A percentile compares a stretch with the other conserved stretches of the same genome.
Conservation (phyloP, 2,888 invertebrate genomes). For the Gandaritis pyraliata region DNA sequence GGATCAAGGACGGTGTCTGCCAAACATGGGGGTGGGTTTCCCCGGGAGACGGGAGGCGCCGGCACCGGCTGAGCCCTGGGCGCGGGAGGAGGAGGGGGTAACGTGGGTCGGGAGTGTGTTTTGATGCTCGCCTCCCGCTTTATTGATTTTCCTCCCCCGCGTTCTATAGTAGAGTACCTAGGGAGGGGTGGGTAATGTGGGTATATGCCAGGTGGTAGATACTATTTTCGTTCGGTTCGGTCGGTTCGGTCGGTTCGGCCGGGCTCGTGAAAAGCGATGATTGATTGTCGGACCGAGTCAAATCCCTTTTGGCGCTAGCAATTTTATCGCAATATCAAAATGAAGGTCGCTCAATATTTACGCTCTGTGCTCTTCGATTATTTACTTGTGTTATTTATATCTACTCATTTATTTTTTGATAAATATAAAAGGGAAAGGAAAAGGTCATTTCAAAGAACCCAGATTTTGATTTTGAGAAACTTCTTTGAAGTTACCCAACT, state of each 20-base stretch:
- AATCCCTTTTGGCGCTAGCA: conserved; percentile 55
- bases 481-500: too few species aligned
- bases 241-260: conserved; percentile 64
- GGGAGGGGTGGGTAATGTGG: conserved; percentile 37
- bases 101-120: conserved; percentile 66
- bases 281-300: conserved; percentile 63
- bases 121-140: conserved; percentile 80
- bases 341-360: conserved; percentile 36
- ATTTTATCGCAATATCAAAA: conserved; percentile 45
- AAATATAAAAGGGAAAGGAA: background rate
- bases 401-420: background rate
- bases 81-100: conserved; percentile 53
- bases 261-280: conserved; percentile 66
- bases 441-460: too few species aligned
- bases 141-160: conserved; percentile 79
- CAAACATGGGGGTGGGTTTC: conserved; percentile 81
- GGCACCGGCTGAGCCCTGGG: conserved; percentile 45
- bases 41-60: conserved; percentile 71
- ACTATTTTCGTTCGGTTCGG: conserved; percentile 72
- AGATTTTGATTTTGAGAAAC: too few species aligned
- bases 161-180: conserved; percentile 57
- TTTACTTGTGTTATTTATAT: conserved; percentile 6
- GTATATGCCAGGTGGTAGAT: conserved; percentile 58
- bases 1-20: conserved; percentile 84
- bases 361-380: conserved; percentile 21